Evolutionary conservation across 1,140 invertebrate genomes (phyloP).

Genomic region (Drosophila nigromelanica): DNA sequence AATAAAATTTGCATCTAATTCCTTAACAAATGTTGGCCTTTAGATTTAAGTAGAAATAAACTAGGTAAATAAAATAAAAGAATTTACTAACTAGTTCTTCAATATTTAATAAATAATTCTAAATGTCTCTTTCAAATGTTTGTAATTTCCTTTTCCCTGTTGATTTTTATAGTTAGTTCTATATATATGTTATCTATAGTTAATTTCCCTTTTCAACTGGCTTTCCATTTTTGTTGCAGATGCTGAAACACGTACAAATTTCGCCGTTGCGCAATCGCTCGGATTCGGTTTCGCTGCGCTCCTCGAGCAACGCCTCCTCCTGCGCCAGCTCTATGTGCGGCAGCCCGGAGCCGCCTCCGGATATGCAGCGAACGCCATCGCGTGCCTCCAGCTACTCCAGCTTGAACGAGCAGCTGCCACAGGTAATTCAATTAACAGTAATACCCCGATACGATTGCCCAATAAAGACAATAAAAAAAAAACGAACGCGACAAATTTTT

Average conservation of each 20-base stretch:
- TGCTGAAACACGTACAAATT: constrained; percentile 95
- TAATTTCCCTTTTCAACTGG: background rate
- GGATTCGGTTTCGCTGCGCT: constrained; percentile 92
- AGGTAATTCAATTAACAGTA: constrained; percentile 72
- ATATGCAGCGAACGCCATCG: constrained; percentile 79
- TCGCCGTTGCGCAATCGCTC: constrained; percentile 91
- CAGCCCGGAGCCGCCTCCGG: constrained; percentile 86
- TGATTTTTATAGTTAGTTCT: background rate
- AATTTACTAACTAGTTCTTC: too few relatives aligned
- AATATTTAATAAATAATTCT: too few relatives aligned
- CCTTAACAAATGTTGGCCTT: background rate
- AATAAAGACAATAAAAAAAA: too few relatives aligned
- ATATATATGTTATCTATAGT: too few relatives aligned
- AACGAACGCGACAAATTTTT: too few relatives aligned
- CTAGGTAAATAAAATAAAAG: too few relatives aligned
- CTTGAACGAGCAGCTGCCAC: constrained; percentile 85
- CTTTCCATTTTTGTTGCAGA: constrained; percentile 84
- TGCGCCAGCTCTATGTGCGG: constrained; percentile 84
- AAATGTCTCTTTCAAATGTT: too few relatives aligned
- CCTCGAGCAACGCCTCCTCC: constrained; percentile 88
- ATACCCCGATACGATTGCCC: too few relatives aligned
- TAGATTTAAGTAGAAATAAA: too few relatives aligned
- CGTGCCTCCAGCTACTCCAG: constrained; percentile 87
- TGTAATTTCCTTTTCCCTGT: too few relatives aligned
- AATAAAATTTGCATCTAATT: background rate